phyloP scores from a whole-genome alignment of 2,888 invertebrate genomes.

The Polymixis lichenea region DNA sequence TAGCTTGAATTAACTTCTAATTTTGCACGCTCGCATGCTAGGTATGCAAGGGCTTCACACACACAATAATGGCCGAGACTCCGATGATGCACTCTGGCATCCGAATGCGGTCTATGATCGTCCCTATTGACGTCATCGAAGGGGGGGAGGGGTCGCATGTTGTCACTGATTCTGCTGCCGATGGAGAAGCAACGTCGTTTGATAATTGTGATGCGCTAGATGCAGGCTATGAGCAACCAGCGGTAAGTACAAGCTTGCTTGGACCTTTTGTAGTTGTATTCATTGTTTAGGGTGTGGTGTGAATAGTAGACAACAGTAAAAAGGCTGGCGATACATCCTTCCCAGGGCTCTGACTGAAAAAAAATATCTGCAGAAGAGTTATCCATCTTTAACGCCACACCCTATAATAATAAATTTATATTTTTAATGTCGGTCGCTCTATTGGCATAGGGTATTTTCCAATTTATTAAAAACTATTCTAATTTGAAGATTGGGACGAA shows the following conservation, averaged over 20 bases:
- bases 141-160: constrained; percentile 5
- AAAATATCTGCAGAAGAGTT: neutral
- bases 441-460: too few relatives aligned
- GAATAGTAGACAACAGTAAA: neutral
- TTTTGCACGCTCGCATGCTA: constrained; percentile 78
- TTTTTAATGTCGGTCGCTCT: neutral
- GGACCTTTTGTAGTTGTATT: constrained; percentile 2
- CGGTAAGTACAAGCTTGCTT: constrained; percentile 41
- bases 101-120: constrained; percentile 75
- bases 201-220: constrained; percentile 12
- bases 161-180: constrained; percentile 6
- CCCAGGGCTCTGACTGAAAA: neutral
- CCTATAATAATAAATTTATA: neutral
- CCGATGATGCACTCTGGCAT: constrained; percentile 72
- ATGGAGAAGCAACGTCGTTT: neutral
- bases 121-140: constrained; percentile 34
- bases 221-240: neutral
- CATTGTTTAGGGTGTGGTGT: neutral
- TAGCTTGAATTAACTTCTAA: constrained; percentile 40
- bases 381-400: neutral
- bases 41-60: constrained; percentile 77
- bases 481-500: too few relatives aligned
- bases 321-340: neutral
- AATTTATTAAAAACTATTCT: too few relatives aligned
- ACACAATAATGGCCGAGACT: constrained; percentile 66